Conservation (phyloP, 2,113 vertebrate genomes). For the Myiopsitta monachus region DNA sequence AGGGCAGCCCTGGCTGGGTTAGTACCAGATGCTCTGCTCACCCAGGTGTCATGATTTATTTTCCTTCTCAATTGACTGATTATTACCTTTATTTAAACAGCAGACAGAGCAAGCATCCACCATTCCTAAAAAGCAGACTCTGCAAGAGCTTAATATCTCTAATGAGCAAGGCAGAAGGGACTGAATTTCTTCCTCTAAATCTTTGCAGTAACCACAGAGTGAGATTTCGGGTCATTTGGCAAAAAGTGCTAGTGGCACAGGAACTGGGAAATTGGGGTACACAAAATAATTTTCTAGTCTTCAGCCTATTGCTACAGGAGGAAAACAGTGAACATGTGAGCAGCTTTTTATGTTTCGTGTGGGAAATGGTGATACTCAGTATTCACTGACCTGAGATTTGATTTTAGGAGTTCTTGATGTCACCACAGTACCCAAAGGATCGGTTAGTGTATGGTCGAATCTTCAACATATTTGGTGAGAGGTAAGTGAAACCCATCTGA, state of each 20-base stretch:
- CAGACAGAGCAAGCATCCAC: background rate
- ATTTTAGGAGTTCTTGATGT: conserved; percentile 79
- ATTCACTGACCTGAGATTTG: conserved; percentile 1
- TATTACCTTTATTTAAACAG: background rate
- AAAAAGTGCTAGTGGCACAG: background rate
- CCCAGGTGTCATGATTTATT: background rate
- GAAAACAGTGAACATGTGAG: background rate
- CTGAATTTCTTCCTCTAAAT: background rate
- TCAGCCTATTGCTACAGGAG: background rate
- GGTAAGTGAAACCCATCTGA: conserved; percentile 57
- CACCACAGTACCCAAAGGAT: conserved; percentile 76
- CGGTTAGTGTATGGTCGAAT: conserved; percentile 52
- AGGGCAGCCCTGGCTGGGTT: background rate
- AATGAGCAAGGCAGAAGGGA: background rate
- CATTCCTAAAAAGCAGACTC: background rate
- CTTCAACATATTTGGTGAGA: conserved; percentile 71
- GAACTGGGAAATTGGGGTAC: background rate
- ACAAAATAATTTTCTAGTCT: background rate
- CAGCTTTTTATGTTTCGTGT: background rate
- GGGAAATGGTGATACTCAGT: background rate
- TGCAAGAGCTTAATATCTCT: background rate
- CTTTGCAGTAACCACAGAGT: background rate
- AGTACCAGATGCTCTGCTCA: background rate
- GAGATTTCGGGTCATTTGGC: background rate
- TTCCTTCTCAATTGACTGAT: background rate